phyloP scores from a whole-genome alignment of 2,888 invertebrate species.

The Euphydryas editha region DNA sequence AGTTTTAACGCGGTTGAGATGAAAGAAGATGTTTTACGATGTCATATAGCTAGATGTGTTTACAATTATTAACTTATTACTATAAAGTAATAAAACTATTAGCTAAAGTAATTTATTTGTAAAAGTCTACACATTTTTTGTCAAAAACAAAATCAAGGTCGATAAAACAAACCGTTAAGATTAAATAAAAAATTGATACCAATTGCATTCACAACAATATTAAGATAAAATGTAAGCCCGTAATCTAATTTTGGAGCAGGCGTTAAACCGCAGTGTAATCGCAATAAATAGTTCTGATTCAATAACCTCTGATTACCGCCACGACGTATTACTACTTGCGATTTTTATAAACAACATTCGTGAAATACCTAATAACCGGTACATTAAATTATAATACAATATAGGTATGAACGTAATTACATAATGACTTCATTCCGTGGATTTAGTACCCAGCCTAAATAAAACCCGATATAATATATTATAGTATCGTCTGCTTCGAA shows the following conservation, averaged over 20 bases:
- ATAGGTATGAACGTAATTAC: conserved; percentile 7
- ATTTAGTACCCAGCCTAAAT: conserved; percentile 23
- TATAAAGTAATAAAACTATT: too few relatives aligned
- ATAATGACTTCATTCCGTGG: conserved; percentile 30
- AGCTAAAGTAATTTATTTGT: too few relatives aligned
- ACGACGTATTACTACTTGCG: neutral
- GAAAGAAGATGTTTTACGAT: too few relatives aligned
- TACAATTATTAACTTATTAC: too few relatives aligned
- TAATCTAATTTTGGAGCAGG: conserved; percentile 33
- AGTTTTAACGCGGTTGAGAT: too few relatives aligned
- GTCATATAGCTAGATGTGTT: too few relatives aligned
- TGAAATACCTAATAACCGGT: conserved; percentile 24
- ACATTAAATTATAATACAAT: conserved; percentile 19
- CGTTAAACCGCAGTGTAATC: conserved; percentile 38
- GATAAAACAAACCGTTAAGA: neutral
- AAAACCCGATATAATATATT: conserved; percentile 10
- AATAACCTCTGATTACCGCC: conserved; percentile 35
- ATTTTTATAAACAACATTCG: conserved; percentile 20
- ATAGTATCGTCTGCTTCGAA: conserved; percentile 11
- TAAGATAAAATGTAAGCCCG: conserved; percentile 29
- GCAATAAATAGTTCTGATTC: conserved; percentile 37
- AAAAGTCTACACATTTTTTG: too few relatives aligned
- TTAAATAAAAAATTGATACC: neutral
- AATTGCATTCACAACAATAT: conserved; percentile 9
- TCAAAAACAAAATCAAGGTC: conserved; percentile 9